Conservation (phyloP, 2,797 vertebrate genomes). For the Acrossocheilus wenchowensis region DNA sequence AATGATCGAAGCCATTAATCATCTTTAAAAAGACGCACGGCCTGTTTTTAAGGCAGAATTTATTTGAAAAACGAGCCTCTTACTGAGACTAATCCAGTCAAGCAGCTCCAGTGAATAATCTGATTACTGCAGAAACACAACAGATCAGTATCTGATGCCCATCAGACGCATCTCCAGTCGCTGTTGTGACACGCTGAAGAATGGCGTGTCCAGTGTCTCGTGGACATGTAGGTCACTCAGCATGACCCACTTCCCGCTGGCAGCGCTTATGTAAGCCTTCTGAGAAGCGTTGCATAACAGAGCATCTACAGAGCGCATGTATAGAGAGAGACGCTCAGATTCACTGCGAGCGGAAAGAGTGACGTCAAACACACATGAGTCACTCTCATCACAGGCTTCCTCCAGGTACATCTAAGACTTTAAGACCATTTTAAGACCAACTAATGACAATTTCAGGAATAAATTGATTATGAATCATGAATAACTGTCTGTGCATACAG, state of each 20-base stretch:
- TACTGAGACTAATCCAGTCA: neutral
- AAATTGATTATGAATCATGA: too few species aligned
- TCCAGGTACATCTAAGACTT: too few species aligned
- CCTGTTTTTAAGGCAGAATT: neutral
- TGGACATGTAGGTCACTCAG: constrained; percentile 65
- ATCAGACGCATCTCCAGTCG: neutral
- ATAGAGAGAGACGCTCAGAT: constrained; percentile 34
- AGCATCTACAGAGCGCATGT: constrained; percentile 29
- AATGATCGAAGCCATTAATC: neutral
- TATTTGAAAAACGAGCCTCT: neutral
- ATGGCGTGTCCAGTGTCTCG: neutral
- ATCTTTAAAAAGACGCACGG: neutral
- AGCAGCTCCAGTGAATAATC: neutral
- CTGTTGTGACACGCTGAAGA: neutral
- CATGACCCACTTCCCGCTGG: constrained; percentile 67
- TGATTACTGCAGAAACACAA: neutral
- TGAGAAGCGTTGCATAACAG: constrained; percentile 72
- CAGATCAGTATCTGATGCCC: neutral
- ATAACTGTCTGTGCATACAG: too few species aligned
- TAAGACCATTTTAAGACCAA: too few species aligned
- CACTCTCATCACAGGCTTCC: too few species aligned
- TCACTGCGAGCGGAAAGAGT: too few species aligned
- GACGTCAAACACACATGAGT: neutral
- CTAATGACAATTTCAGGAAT: too few species aligned
- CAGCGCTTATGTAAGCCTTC: constrained; percentile 73